phyloP scores from a whole-genome alignment of 2,113 vertebrate species.

The Pimephales promelas region DNA sequence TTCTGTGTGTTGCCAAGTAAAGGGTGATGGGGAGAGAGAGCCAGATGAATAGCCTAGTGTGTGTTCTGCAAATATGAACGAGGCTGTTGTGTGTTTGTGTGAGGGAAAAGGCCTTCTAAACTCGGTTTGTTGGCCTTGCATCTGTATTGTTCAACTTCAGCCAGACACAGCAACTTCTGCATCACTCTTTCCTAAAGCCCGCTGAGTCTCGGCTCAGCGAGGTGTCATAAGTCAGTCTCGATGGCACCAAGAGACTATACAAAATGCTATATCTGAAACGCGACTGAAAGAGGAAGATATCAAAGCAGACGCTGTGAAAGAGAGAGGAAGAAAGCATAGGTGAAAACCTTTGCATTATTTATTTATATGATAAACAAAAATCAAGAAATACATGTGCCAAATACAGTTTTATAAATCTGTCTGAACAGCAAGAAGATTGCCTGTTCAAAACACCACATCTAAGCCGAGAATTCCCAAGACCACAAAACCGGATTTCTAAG shows the following conservation, averaged over 20 bases:
- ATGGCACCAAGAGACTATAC: background rate
- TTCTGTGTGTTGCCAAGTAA: conserved; percentile 17
- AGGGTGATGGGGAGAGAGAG: conserved; percentile 2
- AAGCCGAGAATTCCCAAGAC: conserved; percentile 51
- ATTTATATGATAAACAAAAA: background rate
- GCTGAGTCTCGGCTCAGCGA: conserved; percentile 26
- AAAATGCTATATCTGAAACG: background rate
- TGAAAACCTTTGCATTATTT: background rate
- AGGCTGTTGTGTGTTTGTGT: conserved; percentile 57
- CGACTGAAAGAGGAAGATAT: conserved; percentile 7
- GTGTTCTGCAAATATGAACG: conserved; percentile 47
- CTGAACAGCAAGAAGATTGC: conserved; percentile 46
- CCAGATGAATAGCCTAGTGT: conserved; percentile 50
- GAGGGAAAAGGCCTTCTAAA: background rate
- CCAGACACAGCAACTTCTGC: conserved; percentile 33
- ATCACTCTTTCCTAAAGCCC: background rate
- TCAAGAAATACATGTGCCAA: conserved; percentile 12
- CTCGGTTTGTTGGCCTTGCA: conserved; percentile 40
- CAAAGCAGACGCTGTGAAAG: conserved; percentile 1
- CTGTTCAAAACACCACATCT: conserved; percentile 54
- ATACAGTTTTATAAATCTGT: conserved; percentile 59
- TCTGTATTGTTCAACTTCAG: conserved; percentile 36
- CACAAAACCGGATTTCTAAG: conserved; percentile 53
- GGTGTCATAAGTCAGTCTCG: conserved; percentile 6
- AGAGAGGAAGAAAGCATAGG: background rate